Percentiles rank a stretch among this genome's conserved stretches.
Conservation (phyloP, 2,113 vertebrate species). For the human region GRCh38 chr16:60569501-60570000, state of each 20-base stretch:
- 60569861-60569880: background rate
- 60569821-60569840: background rate
- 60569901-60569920: background rate
- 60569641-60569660: background rate
- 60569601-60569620: background rate
- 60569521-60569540: background rate
- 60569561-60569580: too few relatives aligned
- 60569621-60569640: background rate
- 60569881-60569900: background rate
- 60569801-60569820: background rate
- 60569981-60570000: background rate
- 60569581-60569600: too few relatives aligned
- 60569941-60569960: background rate
- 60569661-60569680: background rate
- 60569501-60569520: background rate
- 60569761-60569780: background rate
- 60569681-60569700: background rate
- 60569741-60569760: background rate
- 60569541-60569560: too few relatives aligned
- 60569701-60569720: too few relatives aligned
- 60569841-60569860: background rate
- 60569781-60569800: background rate
- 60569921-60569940: background rate
- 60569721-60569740: background rate
- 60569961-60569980: background rate